phyloP scores from a whole-genome alignment of 2,113 vertebrate species.

The Campylomormyrus tamandua region DNA sequence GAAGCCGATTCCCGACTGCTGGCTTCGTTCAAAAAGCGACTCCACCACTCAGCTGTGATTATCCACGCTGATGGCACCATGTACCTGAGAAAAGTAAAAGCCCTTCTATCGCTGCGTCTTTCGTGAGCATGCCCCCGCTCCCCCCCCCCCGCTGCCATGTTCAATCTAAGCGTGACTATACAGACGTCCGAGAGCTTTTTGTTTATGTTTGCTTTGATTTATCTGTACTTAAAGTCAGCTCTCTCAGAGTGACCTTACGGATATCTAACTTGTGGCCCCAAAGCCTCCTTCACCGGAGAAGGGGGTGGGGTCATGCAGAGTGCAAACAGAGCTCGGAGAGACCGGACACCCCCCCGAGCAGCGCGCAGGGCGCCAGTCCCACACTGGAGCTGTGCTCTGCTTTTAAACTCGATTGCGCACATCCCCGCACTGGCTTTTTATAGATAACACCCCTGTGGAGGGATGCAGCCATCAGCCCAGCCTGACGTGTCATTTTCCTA shows the following conservation, averaged over 20 bases:
- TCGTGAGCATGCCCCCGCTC: neutral
- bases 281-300: neutral
- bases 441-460: slow-evolving; percentile 4
- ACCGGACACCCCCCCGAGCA: neutral
- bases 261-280: neutral
- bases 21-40: neutral
- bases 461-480: neutral
- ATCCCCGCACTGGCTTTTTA: neutral
- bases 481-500: slow-evolving; percentile 2
- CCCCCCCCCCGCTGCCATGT: neutral
- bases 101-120: neutral
- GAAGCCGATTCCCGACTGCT: neutral
- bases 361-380: neutral
- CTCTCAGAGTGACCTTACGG: neutral
- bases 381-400: neutral
- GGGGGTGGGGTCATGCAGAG: neutral
- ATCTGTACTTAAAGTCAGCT: neutral
- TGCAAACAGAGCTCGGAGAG: neutral
- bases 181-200: neutral
- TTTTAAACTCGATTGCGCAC: neutral
- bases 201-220: neutral
- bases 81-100: neutral
- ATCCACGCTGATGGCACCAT: neutral
- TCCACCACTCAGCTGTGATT: neutral
- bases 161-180: neutral